These are phyloP conservation scores for Aphodius sticticus DNA, from an alignment of 2,888 invertebrate genomes.

Conservation along the genomic window DNA sequence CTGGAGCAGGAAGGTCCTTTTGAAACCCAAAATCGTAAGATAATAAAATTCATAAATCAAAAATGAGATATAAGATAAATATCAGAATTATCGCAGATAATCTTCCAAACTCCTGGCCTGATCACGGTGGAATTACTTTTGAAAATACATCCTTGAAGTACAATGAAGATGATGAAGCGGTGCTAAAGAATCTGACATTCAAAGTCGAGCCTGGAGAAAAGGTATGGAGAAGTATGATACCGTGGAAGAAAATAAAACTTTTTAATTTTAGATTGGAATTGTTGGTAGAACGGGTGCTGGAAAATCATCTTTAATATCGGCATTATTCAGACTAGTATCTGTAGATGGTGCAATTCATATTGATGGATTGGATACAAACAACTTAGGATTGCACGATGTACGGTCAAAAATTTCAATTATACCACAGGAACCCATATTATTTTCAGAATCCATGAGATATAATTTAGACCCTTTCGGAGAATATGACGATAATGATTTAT, in stretches of 20 bases:
- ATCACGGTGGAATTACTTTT: constrained; percentile 67
- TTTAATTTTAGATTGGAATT: constrained; percentile 71
- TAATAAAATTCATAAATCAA: background rate
- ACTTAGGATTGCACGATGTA: constrained; percentile 78
- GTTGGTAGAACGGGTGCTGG: constrained; percentile 90
- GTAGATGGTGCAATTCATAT: constrained; percentile 79
- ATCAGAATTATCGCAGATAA: constrained; percentile 30
- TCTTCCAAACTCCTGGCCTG: constrained; percentile 62
- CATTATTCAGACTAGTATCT: constrained; percentile 82
- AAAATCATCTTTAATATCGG: constrained; percentile 81
- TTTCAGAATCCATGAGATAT: constrained; percentile 81
- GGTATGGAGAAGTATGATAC: constrained; percentile 56
- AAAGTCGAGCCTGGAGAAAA: constrained; percentile 70
- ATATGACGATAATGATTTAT: constrained; percentile 74
- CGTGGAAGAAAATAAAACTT: background rate
- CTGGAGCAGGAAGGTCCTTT: constrained; percentile 73
- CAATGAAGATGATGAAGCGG: constrained; percentile 67
- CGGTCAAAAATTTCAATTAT: constrained; percentile 84
- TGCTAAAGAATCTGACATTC: constrained; percentile 73
- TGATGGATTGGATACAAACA: constrained; percentile 75
- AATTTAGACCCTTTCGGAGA: constrained; percentile 86
- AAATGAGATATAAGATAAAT: background rate
- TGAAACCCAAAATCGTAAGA: constrained; percentile 60
- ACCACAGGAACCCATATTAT: constrained; percentile 57
- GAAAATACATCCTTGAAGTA: constrained; percentile 71